A percentile compares a stretch with the other conserved stretches of the same genome.
Evolutionary conservation across 1,140 invertebrate genomes (phyloP).

Genomic region (Phortica variegata): DNA sequence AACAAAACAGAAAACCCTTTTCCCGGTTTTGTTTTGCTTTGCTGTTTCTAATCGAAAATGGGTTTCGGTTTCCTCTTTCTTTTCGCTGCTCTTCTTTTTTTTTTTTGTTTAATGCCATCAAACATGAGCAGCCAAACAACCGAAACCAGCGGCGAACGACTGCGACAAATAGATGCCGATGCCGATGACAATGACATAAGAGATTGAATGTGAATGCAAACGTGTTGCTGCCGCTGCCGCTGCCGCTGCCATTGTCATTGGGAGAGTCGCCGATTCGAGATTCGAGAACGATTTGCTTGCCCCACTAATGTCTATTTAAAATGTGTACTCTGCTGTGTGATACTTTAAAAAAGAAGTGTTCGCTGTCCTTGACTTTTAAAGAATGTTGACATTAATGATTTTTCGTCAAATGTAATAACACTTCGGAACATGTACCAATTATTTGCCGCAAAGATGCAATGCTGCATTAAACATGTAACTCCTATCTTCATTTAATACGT

Average conservation of each 20-base stretch:
- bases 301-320: conserved; percentile 42
- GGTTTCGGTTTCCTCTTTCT: conserved; percentile 4
- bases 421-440: neutral
- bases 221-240: conserved; percentile 3
- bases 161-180: too few species aligned
- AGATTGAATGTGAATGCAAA: neutral
- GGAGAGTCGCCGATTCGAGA: neutral
- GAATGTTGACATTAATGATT: conserved; percentile 1
- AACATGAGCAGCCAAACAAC: too few species aligned
- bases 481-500: too few species aligned
- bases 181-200: neutral
- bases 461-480: too few species aligned
- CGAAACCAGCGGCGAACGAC: too few species aligned
- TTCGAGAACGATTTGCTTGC: too few species aligned
- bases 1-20: conserved; percentile 4
- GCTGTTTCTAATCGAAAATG: conserved; percentile 31
- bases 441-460: too few species aligned
- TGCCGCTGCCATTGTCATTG: neutral
- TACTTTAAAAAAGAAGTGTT: neutral
- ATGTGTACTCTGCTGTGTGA: conserved; percentile 25
- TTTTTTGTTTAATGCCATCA: too few species aligned
- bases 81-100: conserved; percentile 1
- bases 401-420: neutral
- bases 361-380: neutral
- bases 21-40: conserved; percentile 13